phyloP scores from a whole-genome alignment of 2,888 invertebrate genomes.

The Dinocampus coccinellae region DNA sequence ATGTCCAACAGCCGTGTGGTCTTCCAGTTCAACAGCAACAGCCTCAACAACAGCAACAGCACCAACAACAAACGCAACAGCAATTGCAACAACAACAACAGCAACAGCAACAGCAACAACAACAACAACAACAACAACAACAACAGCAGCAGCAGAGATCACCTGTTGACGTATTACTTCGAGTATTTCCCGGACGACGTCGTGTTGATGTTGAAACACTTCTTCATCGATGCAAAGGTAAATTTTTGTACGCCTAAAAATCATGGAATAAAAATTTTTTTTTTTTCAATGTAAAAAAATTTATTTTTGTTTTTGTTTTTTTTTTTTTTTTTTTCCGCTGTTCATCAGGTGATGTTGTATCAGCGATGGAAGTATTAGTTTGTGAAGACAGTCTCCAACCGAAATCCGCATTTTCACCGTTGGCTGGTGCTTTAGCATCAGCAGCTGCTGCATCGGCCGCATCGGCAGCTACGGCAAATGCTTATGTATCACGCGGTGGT shows the following conservation, averaged over 20 bases:
- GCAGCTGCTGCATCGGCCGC: constrained; percentile 59
- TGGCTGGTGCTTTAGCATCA: constrained; percentile 71
- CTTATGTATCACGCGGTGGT: constrained; percentile 54
- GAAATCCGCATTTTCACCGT: constrained; percentile 84
- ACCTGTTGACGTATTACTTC: constrained; percentile 88
- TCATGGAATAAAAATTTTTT: not conserved
- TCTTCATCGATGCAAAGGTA: constrained; percentile 82
- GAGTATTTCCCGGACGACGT: constrained; percentile 91
- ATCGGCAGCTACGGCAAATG: constrained; percentile 59
- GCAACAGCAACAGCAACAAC: constrained; percentile 58
- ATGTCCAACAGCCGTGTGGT: constrained; percentile 59
- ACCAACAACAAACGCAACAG: constrained; percentile 60
- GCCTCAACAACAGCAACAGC: constrained; percentile 57
- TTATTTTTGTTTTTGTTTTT: too few relatives aligned
- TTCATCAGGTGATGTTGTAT: constrained; percentile 84
- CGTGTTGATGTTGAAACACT: constrained; percentile 88
- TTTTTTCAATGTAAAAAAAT: not conserved
- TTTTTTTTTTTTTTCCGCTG: not conserved
- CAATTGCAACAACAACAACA: constrained; percentile 58
- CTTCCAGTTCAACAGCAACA: constrained; percentile 60
- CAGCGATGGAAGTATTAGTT: constrained; percentile 93
- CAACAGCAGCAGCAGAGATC: too few relatives aligned
- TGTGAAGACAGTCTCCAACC: constrained; percentile 76
- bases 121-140: constrained; percentile 57
- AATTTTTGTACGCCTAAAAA: too few relatives aligned